Base-by-base conservation (phyloP, 2,797 vertebrate genomes). In the Hafferia zeledoni region DNA sequence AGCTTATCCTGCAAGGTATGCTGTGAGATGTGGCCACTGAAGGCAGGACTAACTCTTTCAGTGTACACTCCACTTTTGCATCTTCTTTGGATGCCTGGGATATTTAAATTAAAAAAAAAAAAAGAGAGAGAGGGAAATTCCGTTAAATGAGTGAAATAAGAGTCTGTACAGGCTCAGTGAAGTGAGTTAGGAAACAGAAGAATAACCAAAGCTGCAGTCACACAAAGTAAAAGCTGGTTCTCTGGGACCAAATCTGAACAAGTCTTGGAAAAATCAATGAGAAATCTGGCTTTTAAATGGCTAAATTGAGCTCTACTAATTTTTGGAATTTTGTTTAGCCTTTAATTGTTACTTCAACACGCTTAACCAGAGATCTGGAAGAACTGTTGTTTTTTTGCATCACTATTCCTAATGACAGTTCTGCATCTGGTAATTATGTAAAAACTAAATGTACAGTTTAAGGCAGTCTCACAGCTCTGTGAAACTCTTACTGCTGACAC, bases 1-100 rank as follows among this genome's bases (percentile, higher is more conserved):
- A 95, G 67, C 11, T 92, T 87, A 61, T 60, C 63, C 74, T 83
- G 80, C 37, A 74, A 87, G 81, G 56, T 35, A 71, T 11, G 41
- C 47, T 56, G 41, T 43, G 69, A 60, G 77, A 80, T 7, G 39
- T 31, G 55, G 55, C 53, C 57, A 83, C 39, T 77, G 84, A 90
- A 89, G 76, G 76, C 79, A 68, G 43, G 22, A 65, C 47, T 50
- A 81, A 81, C 50, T 67, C 53, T 39, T 56, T 30, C 5, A 16
- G 33, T 11, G 13, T 44, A 80, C 14, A 14, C 53, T 64, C 56
- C 75, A 68, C 23, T 88, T 78, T 30, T 46, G 39, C 35, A 28
- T 65, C 79, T 78, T 85, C 56, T 85, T 82, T 65, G 37, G 39
- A 75, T 55, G 69, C 11, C 28, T 75, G 53, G 10, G 25, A 55